Base-by-base conservation (phyloP, 2,113 vertebrate species). In the Anolis sagrei region DNA sequence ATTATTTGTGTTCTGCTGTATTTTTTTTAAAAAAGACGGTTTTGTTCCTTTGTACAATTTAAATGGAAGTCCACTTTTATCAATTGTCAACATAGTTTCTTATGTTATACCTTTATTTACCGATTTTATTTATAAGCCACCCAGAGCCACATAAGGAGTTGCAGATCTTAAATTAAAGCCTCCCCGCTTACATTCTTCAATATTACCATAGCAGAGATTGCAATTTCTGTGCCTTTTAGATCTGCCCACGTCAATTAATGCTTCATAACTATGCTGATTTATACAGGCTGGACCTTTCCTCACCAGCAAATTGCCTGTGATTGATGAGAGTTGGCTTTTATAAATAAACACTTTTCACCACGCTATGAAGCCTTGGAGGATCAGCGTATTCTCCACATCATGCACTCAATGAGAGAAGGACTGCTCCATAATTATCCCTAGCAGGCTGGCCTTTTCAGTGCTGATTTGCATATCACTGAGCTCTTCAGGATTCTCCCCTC, bases 271-370 rank as follows among this genome's bases (percentile, higher is more conserved):
- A 51, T 80, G 54, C 21, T 79, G 69, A 80, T 86, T 80, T 64
- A 64, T 62, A 64, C 39, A 27, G 32, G 44, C 58, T 81, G 69
- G 58, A 73, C 70, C 29, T 51, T 49, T 81, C 44, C 69, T n/a
- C 61, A 25, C 54, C 54, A 79, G 76, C 34, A 70, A 78, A 64
- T 84, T 75, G 77, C 32, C 39, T 34, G 34, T 75, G 69, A 80
- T 79, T 73, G 54, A 80, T 86, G 69, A 74, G 58, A 49, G 21
- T 34, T 21, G 69, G 54, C 84, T 73, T 85, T 79, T 79, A 79
- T 19, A 85, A 72, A 86, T 49, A 86, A 68, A 79, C 76, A 75
- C 77, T 86, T 79, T 72, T 49, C 77, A 48, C 11, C 36, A 86
- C 49, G 72, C 54, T 14, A n/a, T 32, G 70, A 39, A 62, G 49